Evolutionary conservation across 1,140 invertebrate genomes (phyloP).

Genomic region (Coboldia fuscipes): DNA sequence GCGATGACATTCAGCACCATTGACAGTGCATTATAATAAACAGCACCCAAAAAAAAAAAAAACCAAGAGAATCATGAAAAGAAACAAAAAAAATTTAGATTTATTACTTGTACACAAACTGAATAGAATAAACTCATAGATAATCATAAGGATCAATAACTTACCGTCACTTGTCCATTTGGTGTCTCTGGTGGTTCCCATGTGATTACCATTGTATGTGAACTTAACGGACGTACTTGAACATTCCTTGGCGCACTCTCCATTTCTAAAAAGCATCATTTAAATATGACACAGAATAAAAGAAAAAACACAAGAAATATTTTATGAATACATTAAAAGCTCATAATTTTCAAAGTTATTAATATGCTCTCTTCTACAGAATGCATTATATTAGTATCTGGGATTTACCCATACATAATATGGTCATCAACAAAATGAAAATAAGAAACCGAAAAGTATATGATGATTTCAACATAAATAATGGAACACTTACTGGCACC

Average conservation of each 20-base stretch:
- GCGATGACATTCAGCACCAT: no score
- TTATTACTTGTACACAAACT: no score
- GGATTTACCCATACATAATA: neutral
- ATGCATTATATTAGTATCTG: neutral
- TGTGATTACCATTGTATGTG: slow-evolving; percentile 85
- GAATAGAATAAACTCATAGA: no score
- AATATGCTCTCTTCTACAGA: neutral
- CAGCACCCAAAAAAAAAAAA: neutral
- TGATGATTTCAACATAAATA: neutral
- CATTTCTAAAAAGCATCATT: slow-evolving; percentile 43
- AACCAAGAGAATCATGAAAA: neutral
- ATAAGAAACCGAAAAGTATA: no score
- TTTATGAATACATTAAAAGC: neutral
- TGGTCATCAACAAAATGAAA: no score
- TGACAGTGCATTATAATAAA: no score
- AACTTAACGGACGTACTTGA: slow-evolving; percentile 76
- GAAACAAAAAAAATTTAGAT: neutral
- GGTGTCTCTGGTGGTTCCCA: slow-evolving; percentile 95
- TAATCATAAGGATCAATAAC: no score
- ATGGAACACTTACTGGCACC: slow-evolving; percentile 54
- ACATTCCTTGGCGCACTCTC: slow-evolving; percentile 86
- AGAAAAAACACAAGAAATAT: neutral
- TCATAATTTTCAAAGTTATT: neutral
- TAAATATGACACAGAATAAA: neutral
- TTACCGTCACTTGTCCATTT: slow-evolving; percentile 89